Evolutionary conservation across 2,113 vertebrate genomes (phyloP), one percentile per base, ranked within the genome.

Genomic region (Callaeas wilsoni): DNA sequence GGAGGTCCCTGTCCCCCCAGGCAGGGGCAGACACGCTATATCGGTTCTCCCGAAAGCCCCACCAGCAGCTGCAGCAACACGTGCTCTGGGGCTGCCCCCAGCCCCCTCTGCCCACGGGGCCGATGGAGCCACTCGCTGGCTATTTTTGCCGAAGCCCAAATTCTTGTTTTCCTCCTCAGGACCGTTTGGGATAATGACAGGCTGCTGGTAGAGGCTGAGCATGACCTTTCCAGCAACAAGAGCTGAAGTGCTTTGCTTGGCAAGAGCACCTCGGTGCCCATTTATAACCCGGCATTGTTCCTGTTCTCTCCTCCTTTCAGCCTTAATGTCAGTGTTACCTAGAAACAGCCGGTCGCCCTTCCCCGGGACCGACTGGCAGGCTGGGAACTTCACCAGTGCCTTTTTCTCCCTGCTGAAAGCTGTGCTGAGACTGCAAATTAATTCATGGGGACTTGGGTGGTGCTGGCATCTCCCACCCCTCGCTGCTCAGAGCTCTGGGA

Each of bases 251-350:
- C 63, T 59, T 60, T 71, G 71, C 91, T 93, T 96, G 91, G 91
- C 94, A 90, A 57, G 59, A 74, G 68, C 42, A 17, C 44, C 67
- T 88, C 9, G 0, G 63, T 89, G 81, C 78, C 75, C 76, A 67
- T 93, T 94, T 94, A 44, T 22, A 89, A 88, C 69, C 63, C 20
- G 64, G 67, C 41, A 1, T 96, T 97, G 76, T 94, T 47, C 42
- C 84, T 39, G 73, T 91, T 94, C 91, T 56, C 62, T 74, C 53
- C 73, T 67, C 73, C 90, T 90, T 83, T 87, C 88, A 80, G 32
- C 63, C 32, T 65, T 53, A 77, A 93, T 89, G 90, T 33, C 93
- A 65, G 6, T 59, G 93, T 93, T 92, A 86, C 91, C 89, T 96
- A 96, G 96, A 88, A 94, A 96, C 87, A 92, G 62, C 75, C 63